These are phyloP conservation scores for Aricia agestis DNA, from an alignment of 1,140 invertebrate genomes.

Conservation along the genomic window DNA sequence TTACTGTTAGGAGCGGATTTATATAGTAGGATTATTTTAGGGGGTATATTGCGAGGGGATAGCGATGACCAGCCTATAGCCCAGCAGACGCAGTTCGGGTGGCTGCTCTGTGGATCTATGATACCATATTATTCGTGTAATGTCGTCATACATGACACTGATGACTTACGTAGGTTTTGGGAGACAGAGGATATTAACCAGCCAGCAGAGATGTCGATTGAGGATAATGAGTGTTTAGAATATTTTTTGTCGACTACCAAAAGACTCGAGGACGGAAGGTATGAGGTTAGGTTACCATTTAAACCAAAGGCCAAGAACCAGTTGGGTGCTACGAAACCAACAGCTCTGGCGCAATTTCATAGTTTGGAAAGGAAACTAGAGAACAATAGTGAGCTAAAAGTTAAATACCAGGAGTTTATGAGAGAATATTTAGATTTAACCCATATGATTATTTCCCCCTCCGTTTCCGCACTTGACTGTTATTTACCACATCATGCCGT, in stretches of 20 bases:
- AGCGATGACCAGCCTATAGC: conserved; percentile 27
- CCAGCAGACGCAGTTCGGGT: conserved; percentile 35
- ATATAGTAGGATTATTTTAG: conserved; percentile 27
- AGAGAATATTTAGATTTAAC: conserved; percentile 14
- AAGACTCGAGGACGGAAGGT: conserved; percentile 12
- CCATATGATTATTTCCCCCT: conserved; percentile 10
- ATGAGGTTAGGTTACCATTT: conserved; percentile 22
- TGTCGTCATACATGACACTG: conserved; percentile 23
- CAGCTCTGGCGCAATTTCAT: conserved; percentile 23
- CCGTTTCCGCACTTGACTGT: neutral
- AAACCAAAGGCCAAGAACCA: conserved; percentile 8
- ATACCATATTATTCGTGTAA: conserved; percentile 29
- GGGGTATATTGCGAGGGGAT: conserved; percentile 21
- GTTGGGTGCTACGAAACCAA: conserved; percentile 18
- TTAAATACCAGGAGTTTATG: conserved; percentile 20
- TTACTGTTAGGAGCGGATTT: conserved; percentile 15
- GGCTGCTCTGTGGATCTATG: conserved; percentile 31
- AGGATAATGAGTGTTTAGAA: conserved; percentile 12
- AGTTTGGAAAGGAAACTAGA: conserved; percentile 21
- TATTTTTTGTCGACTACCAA: conserved; percentile 18
- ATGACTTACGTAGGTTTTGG: conserved; percentile 27
- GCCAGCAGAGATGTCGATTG: conserved; percentile 14
- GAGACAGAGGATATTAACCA: conserved; percentile 31
- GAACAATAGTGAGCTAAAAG: conserved; percentile 1
- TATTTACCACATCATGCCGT: conserved; percentile 17